Conservation (phyloP, 2,113 vertebrate species). For the Phasianus colchicus region DNA sequence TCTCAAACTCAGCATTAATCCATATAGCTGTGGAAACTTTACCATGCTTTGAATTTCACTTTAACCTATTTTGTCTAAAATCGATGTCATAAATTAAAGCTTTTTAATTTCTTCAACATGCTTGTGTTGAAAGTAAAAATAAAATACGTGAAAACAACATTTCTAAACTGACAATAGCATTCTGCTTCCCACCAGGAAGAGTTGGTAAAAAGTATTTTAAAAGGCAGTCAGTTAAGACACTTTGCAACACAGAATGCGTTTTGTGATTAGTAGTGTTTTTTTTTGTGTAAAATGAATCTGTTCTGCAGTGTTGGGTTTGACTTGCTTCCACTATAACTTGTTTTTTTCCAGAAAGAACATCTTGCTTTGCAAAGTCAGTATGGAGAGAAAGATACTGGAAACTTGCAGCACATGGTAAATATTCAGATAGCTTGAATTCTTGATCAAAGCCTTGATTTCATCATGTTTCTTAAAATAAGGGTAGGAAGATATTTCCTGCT, state of each 20-base stretch:
- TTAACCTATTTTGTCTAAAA: neutral
- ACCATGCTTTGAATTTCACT: neutral
- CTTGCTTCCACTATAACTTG: neutral
- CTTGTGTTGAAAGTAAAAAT: neutral
- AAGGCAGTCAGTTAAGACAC: neutral
- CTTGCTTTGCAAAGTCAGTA: constrained; percentile 69
- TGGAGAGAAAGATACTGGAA: constrained; percentile 55
- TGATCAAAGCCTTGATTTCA: neutral
- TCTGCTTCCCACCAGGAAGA: neutral
- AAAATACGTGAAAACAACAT: neutral
- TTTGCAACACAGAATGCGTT: neutral
- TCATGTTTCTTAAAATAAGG: neutral
- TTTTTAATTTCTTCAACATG: neutral
- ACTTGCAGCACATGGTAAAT: constrained; percentile 72
- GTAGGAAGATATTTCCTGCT: neutral
- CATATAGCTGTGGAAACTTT: neutral
- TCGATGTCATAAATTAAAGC: neutral
- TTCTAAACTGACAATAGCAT: neutral
- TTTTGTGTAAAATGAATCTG: neutral
- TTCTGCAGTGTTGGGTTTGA: neutral
- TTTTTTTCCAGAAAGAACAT: constrained; percentile 70
- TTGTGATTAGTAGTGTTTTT: neutral
- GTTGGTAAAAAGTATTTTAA: neutral
- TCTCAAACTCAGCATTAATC: neutral
- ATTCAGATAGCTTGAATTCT: neutral